phyloP scores from a whole-genome alignment of 2,113 vertebrate species.

The Dasyornis broadbenti region DNA sequence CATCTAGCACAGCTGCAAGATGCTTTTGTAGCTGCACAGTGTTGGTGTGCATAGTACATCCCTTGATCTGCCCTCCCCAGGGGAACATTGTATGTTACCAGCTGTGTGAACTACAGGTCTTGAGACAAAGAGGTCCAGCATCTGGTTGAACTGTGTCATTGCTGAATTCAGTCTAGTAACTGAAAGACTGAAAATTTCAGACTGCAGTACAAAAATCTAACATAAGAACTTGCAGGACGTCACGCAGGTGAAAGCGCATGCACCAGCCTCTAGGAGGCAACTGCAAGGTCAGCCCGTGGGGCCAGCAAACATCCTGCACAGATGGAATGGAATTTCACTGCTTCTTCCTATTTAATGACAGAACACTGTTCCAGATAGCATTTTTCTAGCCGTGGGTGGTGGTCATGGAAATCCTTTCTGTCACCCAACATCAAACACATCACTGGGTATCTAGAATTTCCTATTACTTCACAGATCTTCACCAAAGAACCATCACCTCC shows the following conservation, averaged over 20 bases:
- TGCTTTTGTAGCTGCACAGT: background rate
- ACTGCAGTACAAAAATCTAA: background rate
- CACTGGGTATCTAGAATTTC: background rate
- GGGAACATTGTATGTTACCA: background rate
- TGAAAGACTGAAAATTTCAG: background rate
- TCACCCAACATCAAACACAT: background rate
- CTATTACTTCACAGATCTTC: background rate
- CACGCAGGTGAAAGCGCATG: fast-evolving
- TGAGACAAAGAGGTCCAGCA: background rate
- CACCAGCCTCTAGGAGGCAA: background rate
- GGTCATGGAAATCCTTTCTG: background rate
- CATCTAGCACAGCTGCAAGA: background rate
- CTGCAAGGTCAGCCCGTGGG: background rate
- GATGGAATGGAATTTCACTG: background rate
- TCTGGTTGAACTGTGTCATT: background rate
- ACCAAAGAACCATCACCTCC: background rate
- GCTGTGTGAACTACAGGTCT: background rate
- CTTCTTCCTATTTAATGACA: background rate
- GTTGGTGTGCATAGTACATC: background rate
- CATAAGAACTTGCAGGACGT: background rate
- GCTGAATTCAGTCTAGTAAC: background rate
- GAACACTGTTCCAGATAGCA: background rate
- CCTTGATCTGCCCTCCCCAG: background rate
- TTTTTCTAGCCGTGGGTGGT: background rate
- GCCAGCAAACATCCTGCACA: background rate